phyloP scores from a whole-genome alignment of 2,797 vertebrate genomes.

The Mergus octosetaceus region DNA sequence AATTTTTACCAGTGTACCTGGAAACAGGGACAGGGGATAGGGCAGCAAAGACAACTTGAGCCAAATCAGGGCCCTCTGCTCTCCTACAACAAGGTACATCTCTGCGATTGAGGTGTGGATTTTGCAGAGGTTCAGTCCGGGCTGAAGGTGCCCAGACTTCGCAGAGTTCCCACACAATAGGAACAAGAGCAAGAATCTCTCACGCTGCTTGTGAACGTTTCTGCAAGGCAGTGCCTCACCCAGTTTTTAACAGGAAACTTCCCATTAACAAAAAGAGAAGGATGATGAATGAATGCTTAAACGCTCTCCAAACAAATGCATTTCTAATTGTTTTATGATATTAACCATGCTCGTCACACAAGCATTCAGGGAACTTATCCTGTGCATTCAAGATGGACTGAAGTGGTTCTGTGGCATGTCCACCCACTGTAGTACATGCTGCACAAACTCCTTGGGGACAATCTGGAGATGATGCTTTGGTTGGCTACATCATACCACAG shows the following conservation, averaged over 20 bases:
- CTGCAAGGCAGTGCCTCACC: constrained; percentile 43
- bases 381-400: neutral
- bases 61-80: neutral
- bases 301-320: constrained; percentile 18
- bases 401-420: neutral
- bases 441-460: neutral
- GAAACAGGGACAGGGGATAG: neutral
- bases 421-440: neutral
- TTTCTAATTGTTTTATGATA: constrained; percentile 32
- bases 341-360: neutral
- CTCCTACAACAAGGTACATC: neutral
- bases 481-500: neutral
- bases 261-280: constrained; percentile 47
- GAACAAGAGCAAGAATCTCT: constrained; percentile 46
- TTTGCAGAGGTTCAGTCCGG: neutral
- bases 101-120: neutral
- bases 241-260: constrained; percentile 54
- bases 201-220: neutral
- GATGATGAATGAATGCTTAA: constrained; percentile 8
- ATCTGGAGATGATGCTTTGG: neutral
- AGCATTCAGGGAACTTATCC: neutral
- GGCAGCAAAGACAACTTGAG: neutral
- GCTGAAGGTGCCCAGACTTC: neutral
- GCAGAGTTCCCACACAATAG: neutral
- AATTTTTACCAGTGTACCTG: neutral